Base-by-base conservation (phyloP, 2,888 invertebrate species). In the Cerceris ruficornis region DNA sequence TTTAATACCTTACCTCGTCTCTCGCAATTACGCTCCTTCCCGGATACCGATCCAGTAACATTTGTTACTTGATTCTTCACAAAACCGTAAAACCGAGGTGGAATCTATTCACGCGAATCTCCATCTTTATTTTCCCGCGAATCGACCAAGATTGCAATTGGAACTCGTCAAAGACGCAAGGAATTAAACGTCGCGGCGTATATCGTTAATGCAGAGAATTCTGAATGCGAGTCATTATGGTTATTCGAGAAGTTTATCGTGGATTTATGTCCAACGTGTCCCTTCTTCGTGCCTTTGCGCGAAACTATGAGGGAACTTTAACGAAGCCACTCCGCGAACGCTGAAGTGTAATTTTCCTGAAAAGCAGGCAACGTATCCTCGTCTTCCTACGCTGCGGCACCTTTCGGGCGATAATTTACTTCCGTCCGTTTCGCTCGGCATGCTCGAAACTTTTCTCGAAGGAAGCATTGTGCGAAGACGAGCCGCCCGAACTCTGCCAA, bases 351-450 rank as follows among this genome's bases (percentile, higher is more conserved):
- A 55, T 72, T 69, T 68, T 52, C 50, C 17, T 43, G 42, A 57
- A 52, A 14, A 70, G 64, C 28, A 28, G 28, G 28, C 41, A 65
- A 75, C 64, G 72, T 61, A 66, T 60, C 71, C 54, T 46, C 42
- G 0, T 13, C 55, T 39, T 41, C 52, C 50, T 14, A 2, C 28
- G 1, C 28, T 28, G 28, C 50, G 55, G 61, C 54, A 28, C 52
- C 70, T 55, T 61, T 69, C 74, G 67, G 41, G 50, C 72, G 65
- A 70, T 77, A 84, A 84, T 84, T 74, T 76, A 82, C 78, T 84
- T 84, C 82, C 82, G 79, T 41, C 58, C 65, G 67, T 66, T 68
- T 68, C 68, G 65, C 73, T 59, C 57, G 73, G 41, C 70, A 54
- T 57, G 70, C 54, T 57, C 15, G 43, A 80, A 84, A 84, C 80